Evolutionary conservation across 2,888 invertebrate species (phyloP).

Genomic region (Caenorhabditis wallacei): DNA sequence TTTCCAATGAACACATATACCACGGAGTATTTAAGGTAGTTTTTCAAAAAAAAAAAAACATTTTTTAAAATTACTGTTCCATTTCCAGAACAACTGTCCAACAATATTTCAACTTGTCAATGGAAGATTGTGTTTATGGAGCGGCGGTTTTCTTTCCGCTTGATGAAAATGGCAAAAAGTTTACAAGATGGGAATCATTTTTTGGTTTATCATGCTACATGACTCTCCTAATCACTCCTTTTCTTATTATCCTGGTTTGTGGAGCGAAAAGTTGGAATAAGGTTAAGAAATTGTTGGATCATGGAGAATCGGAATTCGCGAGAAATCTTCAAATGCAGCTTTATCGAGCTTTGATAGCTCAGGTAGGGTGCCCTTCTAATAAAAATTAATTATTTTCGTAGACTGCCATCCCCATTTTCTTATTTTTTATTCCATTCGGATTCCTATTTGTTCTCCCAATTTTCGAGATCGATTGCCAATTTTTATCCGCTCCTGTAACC

Average conservation of each 20-base stretch:
- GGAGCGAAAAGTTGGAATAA: slow-evolving; percentile 35
- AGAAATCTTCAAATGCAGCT: slow-evolving; percentile 52
- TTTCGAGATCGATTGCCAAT: slow-evolving; percentile 24
- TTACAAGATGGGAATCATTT: slow-evolving; percentile 8
- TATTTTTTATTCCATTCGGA: slow-evolving; percentile 40
- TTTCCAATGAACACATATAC: background rate
- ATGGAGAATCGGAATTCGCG: slow-evolving; percentile 42
- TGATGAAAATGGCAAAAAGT: slow-evolving; percentile 5
- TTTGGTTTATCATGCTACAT: slow-evolving; percentile 16
- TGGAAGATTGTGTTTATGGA: slow-evolving; percentile 25
- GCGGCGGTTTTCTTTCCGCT: slow-evolving; percentile 18
- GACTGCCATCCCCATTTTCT: slow-evolving; percentile 20
- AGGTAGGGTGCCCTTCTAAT: too few relatives aligned
- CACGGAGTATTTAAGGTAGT: slow-evolving; percentile 17
- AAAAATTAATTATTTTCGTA: background rate
- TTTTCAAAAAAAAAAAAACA: background rate
- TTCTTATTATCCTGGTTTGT: slow-evolving; percentile 19
- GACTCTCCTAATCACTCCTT: slow-evolving; percentile 17
- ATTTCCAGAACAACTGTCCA: slow-evolving; percentile 14
- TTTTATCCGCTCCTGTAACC: slow-evolving; percentile 5
- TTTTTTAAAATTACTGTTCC: too few relatives aligned
- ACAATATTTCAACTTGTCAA: slow-evolving; percentile 26
- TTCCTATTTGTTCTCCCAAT: slow-evolving; percentile 17
- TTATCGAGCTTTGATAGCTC: slow-evolving; percentile 51
- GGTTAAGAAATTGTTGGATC: slow-evolving; percentile 16